phyloP scores from a whole-genome alignment of 1,140 invertebrate species.

The Antheraea pernyi region DNA sequence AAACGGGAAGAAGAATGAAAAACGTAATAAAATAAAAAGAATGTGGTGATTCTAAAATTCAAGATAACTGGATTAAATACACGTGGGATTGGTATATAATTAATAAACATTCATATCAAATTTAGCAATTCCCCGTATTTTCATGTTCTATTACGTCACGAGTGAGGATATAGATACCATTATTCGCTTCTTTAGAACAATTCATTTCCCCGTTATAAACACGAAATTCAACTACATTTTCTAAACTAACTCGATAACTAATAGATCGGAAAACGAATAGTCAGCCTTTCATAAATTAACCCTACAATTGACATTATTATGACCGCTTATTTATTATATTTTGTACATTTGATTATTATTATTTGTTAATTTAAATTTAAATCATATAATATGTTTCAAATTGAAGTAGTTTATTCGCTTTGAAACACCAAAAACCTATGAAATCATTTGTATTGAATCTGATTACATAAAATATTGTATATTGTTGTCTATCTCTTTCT shows the following conservation, averaged over 20 bases:
- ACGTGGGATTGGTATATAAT: neutral
- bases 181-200: neutral
- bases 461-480: too few relatives aligned
- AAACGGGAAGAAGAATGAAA: slow-evolving; percentile 27
- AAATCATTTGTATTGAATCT: neutral
- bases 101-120: neutral
- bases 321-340: slow-evolving; percentile 19
- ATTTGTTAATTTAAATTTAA: neutral
- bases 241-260: slow-evolving; percentile 25
- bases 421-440: neutral
- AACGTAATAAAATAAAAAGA: slow-evolving; percentile 8
- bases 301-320: slow-evolving; percentile 27
- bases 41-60: slow-evolving; percentile 6
- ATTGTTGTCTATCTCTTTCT: too few relatives aligned
- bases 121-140: too few relatives aligned
- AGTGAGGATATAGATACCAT: too few relatives aligned
- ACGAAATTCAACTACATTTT: slow-evolving; percentile 20
- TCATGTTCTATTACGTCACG: too few relatives aligned
- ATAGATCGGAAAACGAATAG: slow-evolving; percentile 48
- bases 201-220: neutral
- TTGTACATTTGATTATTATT: slow-evolving; percentile 9
- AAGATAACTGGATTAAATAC: neutral
- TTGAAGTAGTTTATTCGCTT: neutral
- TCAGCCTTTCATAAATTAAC: slow-evolving; percentile 42
- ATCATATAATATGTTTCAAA: neutral